Conservation (phyloP, 2,113 vertebrate species). For the Dipodomys merriami region DNA sequence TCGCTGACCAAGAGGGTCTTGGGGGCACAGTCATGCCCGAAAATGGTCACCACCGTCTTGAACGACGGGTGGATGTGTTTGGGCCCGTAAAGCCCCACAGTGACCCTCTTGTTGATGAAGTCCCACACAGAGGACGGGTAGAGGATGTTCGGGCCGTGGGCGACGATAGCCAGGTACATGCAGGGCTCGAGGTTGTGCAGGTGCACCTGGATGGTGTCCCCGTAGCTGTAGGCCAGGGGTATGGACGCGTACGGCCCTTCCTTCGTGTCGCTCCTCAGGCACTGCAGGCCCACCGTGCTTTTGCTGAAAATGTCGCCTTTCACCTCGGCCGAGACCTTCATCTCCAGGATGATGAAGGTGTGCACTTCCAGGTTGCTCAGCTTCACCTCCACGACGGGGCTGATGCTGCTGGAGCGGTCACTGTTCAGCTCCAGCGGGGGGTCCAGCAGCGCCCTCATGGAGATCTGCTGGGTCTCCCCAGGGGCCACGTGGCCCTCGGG, state of each 20-base stretch:
- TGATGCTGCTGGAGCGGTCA: slow-evolving; percentile 93
- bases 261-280: slow-evolving; percentile 93
- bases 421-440: slow-evolving; percentile 95
- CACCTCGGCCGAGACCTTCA: slow-evolving; percentile 94
- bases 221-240: slow-evolving; percentile 88
- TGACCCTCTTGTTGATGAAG: slow-evolving; percentile 94
- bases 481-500: slow-evolving; percentile 93
- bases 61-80: slow-evolving; percentile 98
- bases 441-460: slow-evolving; percentile 95
- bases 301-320: slow-evolving; percentile 88
- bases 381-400: slow-evolving; percentile 96
- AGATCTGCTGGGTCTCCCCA: slow-evolving; percentile 95
- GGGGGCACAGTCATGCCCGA: slow-evolving; percentile 96
- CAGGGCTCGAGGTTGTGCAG: slow-evolving; percentile 96
- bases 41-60: slow-evolving; percentile 95
- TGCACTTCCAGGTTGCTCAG: slow-evolving; percentile 96
- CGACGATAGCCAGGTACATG: slow-evolving; percentile 94
- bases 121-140: slow-evolving; percentile 95
- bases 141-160: slow-evolving; percentile 88
- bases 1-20: slow-evolving; percentile 94
- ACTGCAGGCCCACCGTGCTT: slow-evolving; percentile 89
- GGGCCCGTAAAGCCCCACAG: slow-evolving; percentile 95
- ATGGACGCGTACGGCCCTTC: slow-evolving; percentile 92
- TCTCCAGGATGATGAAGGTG: slow-evolving; percentile 91
- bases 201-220: slow-evolving; percentile 93